A percentile compares a stretch with the other conserved stretches of the same genome.
These are phyloP conservation scores for Ceriagrion tenellum DNA, from an alignment of 2,888 invertebrate species.

Conservation along the genomic window DNA sequence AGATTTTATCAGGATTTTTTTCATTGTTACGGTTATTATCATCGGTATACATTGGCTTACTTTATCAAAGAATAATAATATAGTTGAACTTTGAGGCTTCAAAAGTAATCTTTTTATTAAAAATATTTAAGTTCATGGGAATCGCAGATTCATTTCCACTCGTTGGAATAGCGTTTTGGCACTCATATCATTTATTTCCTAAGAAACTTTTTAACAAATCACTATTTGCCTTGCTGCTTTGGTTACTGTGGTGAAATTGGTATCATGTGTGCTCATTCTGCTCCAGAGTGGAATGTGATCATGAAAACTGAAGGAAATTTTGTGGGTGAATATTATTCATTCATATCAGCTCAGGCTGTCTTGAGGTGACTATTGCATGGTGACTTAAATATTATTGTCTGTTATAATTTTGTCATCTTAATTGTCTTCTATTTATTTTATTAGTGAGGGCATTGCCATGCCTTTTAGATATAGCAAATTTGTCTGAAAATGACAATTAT, in stretches of 20 bases:
- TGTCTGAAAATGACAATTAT: background rate
- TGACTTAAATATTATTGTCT: conserved; percentile 9
- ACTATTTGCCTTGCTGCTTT: background rate
- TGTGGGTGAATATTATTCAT: background rate
- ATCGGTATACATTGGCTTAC: background rate
- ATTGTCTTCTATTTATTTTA: conserved; percentile 29
- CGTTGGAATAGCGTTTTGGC: background rate
- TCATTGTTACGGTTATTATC: background rate
- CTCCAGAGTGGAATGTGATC: background rate
- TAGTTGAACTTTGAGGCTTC: background rate
- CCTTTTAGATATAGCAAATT: background rate
- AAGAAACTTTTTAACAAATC: background rate
- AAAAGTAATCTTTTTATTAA: background rate
- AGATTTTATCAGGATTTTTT: background rate
- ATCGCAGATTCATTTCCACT: background rate
- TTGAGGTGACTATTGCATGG: background rate
- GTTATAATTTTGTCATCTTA: background rate
- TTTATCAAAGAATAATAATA: background rate
- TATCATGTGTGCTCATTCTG: background rate
- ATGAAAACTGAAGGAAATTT: background rate
- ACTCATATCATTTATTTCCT: background rate
- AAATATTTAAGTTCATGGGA: background rate
- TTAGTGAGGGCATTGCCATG: background rate
- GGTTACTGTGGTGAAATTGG: background rate
- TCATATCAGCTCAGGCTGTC: background rate